Conservation (phyloP, 2,888 invertebrate species). For the Drosophila infuscata region DNA sequence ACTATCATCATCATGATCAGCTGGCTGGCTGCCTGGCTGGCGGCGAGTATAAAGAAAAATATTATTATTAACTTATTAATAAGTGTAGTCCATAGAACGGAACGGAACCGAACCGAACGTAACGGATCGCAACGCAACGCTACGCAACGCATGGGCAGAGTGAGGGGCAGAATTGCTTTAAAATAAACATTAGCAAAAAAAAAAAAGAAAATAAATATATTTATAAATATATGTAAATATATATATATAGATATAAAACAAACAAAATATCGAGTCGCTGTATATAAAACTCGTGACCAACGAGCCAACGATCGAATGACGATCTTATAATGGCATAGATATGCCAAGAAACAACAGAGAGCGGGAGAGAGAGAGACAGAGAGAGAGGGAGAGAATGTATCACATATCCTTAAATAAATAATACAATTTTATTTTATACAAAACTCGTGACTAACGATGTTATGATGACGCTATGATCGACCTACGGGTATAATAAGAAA, state of each 20-base stretch:
- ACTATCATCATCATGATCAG: slow-evolving; percentile 10
- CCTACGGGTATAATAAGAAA: too few species aligned
- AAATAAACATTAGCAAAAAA: slow-evolving; percentile 67
- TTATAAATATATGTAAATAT: background rate
- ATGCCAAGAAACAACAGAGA: background rate
- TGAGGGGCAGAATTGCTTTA: slow-evolving; percentile 38
- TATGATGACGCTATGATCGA: too few species aligned
- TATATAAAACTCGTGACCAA: slow-evolving; percentile 71
- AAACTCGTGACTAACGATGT: too few species aligned
- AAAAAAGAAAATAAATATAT: slow-evolving; percentile 4
- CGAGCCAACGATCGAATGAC: slow-evolving; percentile 54
- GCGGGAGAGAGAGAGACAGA: background rate
- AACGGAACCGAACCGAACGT: slow-evolving; percentile 4
- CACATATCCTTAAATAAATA: too few species aligned
- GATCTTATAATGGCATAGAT: slow-evolving; percentile 6
- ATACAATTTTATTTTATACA: too few species aligned
- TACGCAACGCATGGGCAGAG: background rate
- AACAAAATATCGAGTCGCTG: slow-evolving; percentile 40
- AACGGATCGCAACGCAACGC: background rate
- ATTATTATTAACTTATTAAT: slow-evolving; percentile 76
- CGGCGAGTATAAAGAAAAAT: slow-evolving; percentile 50
- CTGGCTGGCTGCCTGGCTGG: slow-evolving; percentile 16
- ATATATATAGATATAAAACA: slow-evolving; percentile 10
- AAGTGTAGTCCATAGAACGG: slow-evolving; percentile 66
- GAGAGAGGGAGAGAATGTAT: too few species aligned